Percentiles rank a stretch among this genome's conserved stretches.
Conservation (phyloP, 2,113 vertebrate genomes). For the Calidris pugnax region DNA sequence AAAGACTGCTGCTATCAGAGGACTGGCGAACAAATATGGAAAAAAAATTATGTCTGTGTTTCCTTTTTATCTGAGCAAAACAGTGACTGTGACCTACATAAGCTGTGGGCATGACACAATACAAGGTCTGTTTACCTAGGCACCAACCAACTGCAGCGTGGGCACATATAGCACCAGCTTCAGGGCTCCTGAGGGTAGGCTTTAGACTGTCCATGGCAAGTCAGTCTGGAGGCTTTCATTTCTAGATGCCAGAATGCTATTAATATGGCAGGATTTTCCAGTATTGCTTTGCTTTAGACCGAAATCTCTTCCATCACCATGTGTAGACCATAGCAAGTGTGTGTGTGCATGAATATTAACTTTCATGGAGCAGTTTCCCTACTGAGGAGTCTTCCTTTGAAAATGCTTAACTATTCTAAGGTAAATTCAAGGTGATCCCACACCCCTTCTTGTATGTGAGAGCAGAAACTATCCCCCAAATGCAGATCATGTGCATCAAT, state of each 20-base stretch:
- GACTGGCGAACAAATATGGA: not conserved
- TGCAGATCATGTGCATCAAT: not conserved
- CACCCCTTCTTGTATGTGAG: not conserved
- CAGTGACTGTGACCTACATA: not conserved
- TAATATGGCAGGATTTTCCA: not conserved
- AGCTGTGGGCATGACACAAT: not conserved
- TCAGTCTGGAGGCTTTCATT: not conserved
- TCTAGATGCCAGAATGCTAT: not conserved
- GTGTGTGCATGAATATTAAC: not conserved
- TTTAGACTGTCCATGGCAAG: not conserved
- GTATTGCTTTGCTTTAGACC: rapidly evolving
- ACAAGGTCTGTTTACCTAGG: not conserved
- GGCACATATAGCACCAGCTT: not conserved
- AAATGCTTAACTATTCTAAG: not conserved
- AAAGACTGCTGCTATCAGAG: not conserved
- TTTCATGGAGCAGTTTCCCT: not conserved
- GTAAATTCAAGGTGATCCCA: not conserved
- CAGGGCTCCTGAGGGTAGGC: not conserved
- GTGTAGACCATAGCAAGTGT: not conserved
- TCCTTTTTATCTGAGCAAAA: not conserved
- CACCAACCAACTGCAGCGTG: not conserved
- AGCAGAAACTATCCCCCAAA: not conserved
- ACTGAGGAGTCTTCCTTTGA: not conserved
- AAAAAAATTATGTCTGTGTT: not conserved
- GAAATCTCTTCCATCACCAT: not conserved